Evolutionary conservation across 2,888 invertebrate species (phyloP).

Genomic region (Synanthedon tipuliformis): DNA sequence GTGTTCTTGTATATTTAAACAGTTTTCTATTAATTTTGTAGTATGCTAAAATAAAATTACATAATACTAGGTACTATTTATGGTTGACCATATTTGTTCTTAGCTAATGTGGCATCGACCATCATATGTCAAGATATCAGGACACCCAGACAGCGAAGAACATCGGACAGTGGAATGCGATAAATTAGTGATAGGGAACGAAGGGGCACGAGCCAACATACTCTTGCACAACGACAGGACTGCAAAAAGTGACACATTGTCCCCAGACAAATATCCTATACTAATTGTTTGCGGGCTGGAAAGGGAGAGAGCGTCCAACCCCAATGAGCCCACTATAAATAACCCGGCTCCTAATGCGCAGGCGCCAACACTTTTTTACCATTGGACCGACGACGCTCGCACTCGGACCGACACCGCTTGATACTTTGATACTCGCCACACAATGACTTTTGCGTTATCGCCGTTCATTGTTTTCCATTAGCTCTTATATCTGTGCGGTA

Average conservation of each 20-base stretch:
- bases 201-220: conserved; percentile 20
- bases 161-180: conserved; percentile 11
- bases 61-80: too few species aligned
- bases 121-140: background rate
- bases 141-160: background rate
- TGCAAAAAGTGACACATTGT: conserved; percentile 17
- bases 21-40: too few species aligned
- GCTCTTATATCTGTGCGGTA: background rate
- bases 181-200: conserved; percentile 6
- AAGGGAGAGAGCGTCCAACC: conserved; percentile 18
- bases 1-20: too few species aligned
- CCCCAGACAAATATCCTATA: conserved; percentile 17
- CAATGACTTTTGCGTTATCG: background rate
- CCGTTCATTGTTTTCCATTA: background rate
- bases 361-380: conserved; percentile 51
- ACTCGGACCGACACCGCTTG: conserved; percentile 20
- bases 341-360: conserved; percentile 47
- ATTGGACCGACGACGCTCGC: conserved; percentile 2
- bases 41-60: too few species aligned
- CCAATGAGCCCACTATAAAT: conserved; percentile 52
- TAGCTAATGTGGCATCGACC: background rate
- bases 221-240: conserved; percentile 14
- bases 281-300: conserved; percentile 37
- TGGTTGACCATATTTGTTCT: too few species aligned
- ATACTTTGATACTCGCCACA: conserved; percentile 36